Evolutionary conservation across 2,113 vertebrate species (phyloP), one percentile per base, ranked within the genome.

Genomic region (Sinocyclocheilus rhinocerous): DNA sequence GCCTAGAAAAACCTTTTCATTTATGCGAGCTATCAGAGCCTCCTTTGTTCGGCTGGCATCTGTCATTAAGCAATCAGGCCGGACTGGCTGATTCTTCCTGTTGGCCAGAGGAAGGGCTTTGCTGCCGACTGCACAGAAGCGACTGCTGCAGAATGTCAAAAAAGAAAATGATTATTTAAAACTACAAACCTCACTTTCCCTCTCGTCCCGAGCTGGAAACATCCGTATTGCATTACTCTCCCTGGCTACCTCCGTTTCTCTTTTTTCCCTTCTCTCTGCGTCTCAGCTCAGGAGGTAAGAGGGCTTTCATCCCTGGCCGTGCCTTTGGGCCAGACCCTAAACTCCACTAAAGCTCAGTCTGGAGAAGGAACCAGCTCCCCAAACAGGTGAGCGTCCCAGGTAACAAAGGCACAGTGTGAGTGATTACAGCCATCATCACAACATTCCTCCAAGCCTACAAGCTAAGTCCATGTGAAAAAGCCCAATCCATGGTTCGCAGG

Each of bases 31-130:
- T 93, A 95, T 95, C 93, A 93, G 90, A 94, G 92, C 92, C 94
- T 93, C 94, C 95, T 97, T 95, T 96, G 95, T 96, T 94, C 95
- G 91, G 92, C 88, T 92, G 94, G 88, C 94, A 95, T 97, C 96
- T 96, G 95, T 97, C 96, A 96, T 93, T 94, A 95, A 86, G 90
- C 95, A 96, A 96, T 97, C 96, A 96, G 95, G 55, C 89, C 89
- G 93, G 93, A 94, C 88, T 91, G 94, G 90, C 93, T 89, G 93
- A 93, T 95, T 95, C 94, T 95, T 95, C 93, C 94, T 96, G 93
- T 91, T 93, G 93, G 93, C 93, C 94, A 92, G 91, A 94, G 93
- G 92, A 95, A 91, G 94, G 93, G 90, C 92, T 91, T 89, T 90
- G 90, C 93, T 92, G 92, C 90, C 89, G 93, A 94, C 92, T 92